These are phyloP conservation scores for Dendrocincla fuliginosa DNA, from an alignment of 2,797 vertebrate species.

Conservation along the genomic window DNA sequence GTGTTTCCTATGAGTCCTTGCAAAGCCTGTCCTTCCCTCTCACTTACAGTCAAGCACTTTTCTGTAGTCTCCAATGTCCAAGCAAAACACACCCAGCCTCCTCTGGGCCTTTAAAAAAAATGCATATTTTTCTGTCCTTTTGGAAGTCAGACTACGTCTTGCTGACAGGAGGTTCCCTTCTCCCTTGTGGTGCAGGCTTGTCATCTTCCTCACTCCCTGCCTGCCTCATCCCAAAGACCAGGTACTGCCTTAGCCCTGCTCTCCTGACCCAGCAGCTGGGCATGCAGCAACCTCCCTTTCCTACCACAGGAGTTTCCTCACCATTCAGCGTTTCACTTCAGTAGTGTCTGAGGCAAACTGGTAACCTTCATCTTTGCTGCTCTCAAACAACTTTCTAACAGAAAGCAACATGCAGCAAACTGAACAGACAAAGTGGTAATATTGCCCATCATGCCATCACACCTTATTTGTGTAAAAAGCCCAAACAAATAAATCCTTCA, in stretches of 20 bases:
- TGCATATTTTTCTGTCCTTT: accelerated
- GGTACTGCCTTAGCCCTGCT: too few species aligned
- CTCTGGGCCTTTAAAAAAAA: background rate
- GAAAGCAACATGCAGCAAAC: background rate
- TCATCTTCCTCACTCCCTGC: background rate
- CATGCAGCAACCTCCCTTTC: background rate
- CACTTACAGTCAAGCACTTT: background rate
- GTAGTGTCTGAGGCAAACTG: background rate
- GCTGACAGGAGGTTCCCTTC: background rate
- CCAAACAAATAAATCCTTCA: background rate
- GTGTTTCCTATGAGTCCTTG: background rate
- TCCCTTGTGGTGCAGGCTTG: accelerated
- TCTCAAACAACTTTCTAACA: background rate
- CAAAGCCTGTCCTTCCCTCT: background rate
- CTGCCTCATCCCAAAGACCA: background rate
- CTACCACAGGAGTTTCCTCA: background rate
- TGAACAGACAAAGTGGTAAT: background rate
- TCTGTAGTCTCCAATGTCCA: background rate
- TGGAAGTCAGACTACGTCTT: background rate
- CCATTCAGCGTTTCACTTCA: background rate
- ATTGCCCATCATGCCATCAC: background rate
- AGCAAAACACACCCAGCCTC: background rate
- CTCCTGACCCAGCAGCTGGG: background rate
- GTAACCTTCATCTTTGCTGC: background rate
- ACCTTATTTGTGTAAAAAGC: background rate